These are phyloP conservation scores for Megaustenia siamemsis DNA, from an alignment of 2,888 invertebrate genomes.

Conservation along the genomic window DNA sequence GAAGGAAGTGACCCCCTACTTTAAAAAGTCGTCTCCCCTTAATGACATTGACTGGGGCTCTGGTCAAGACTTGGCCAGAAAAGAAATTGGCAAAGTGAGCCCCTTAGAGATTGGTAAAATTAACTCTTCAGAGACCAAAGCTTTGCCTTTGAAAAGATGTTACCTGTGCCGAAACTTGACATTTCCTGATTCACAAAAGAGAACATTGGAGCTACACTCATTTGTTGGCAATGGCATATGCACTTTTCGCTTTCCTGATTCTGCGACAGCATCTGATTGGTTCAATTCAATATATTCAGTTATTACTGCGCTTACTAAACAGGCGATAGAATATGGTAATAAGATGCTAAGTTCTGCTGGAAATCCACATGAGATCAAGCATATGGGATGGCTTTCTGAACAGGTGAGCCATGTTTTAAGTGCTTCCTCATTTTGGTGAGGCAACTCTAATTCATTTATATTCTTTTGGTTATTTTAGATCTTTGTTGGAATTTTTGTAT, in stretches of 20 bases:
- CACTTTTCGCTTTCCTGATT: constrained; percentile 85
- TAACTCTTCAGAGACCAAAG: constrained; percentile 90
- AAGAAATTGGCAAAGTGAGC: constrained; percentile 63
- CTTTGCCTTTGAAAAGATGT: constrained; percentile 93
- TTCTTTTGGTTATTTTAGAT: too few relatives aligned
- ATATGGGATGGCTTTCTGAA: constrained; percentile 93
- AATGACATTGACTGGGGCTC: constrained; percentile 96
- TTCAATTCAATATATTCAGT: constrained; percentile 96
- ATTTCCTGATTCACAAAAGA: constrained; percentile 85
- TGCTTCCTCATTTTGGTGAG: too few relatives aligned
- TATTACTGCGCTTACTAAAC: constrained; percentile 89
- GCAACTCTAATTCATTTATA: too few relatives aligned
- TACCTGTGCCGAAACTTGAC: constrained; percentile 86
- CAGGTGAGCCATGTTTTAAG: constrained; percentile 72
- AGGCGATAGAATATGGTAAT: constrained; percentile 89
- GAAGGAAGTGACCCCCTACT: constrained; percentile 97
- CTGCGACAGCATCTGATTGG: constrained; percentile 82
- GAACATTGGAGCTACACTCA: constrained; percentile 92
- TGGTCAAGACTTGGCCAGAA: constrained; percentile 60
- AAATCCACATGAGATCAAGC: constrained; percentile 83
- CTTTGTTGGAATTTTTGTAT: too few relatives aligned
- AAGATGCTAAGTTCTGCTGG: constrained; percentile 84
- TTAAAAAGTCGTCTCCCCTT: constrained; percentile 97
- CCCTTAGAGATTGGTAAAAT: constrained; percentile 86
- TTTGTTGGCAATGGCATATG: constrained; percentile 95